Conservation (phyloP, 2,113 vertebrate species). For the Clarias batrachus region DNA sequence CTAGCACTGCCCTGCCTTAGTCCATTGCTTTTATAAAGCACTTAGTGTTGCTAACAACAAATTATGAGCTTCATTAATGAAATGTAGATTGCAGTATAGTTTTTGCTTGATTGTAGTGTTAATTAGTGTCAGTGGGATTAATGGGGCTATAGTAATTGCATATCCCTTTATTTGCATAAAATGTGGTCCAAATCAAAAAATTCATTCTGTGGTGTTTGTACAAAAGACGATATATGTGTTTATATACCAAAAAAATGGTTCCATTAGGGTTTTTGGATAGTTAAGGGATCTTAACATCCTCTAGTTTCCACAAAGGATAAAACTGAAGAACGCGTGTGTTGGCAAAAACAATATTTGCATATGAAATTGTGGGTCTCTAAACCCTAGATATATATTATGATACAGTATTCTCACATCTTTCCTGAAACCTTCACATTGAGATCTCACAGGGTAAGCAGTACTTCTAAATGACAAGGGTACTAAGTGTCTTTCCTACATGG, state of each 20-base stretch:
- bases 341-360: neutral
- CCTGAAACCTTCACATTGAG: neutral
- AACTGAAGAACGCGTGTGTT: neutral
- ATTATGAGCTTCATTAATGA: conserved; percentile 36
- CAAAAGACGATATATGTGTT: neutral
- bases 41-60: conserved; percentile 31
- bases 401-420: neutral
- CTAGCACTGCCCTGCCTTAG: conserved; percentile 15
- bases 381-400: neutral
- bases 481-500: neutral
- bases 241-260: neutral
- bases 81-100: neutral
- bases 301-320: neutral
- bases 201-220: neutral
- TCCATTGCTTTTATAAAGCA: conserved; percentile 29
- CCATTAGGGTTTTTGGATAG: neutral
- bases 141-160: neutral
- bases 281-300: neutral
- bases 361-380: neutral
- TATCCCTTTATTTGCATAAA: neutral
- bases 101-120: conserved; percentile 24
- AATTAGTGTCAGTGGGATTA: conserved; percentile 19
- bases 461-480: neutral
- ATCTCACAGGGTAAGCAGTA: neutral
- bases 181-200: neutral